Evolutionary conservation across 2,888 invertebrate genomes (phyloP), one percentile per base, ranked within the genome.

Genomic region (Nymphalis urticae): DNA sequence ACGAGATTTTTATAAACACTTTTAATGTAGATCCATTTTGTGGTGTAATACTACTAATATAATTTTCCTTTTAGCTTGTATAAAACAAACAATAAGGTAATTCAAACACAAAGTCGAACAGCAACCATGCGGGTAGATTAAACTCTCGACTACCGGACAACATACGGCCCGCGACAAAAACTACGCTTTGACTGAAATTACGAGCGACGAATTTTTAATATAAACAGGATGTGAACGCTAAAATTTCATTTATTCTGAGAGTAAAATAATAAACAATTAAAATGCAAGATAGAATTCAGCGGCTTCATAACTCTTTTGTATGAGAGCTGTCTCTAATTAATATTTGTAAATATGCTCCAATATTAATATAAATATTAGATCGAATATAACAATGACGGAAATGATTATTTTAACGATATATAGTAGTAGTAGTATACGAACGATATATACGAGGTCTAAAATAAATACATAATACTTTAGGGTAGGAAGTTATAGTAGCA

Each of bases 111-210:
- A 66, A 70, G 51, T 56, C 64, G 62, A 59, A 69, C 70, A 64
- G 70, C 69, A 63, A 65, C 60, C 61, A 74, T 74, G 71, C 70
- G 73, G 73, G 73, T 69, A 64, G 69, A 68, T 72, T 65, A 69
- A 72, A 69, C 66, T 53, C 68, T 70, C 56, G 63, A 61, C 63
- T 62, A 63, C 63, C 66, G 62, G 61, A 61, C 69, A 71, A 66
- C 36, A 48, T 32, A 42, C 27, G n/a, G 60, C 10, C 48, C 59
- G 56, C 60, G 64, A 61, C 66, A 68, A 68, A 68, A 70, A 68
- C 68, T 61, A 61, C 51, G 73, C 73, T 73, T 73, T 71, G 67
- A 69, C 66, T 64, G 64, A 62, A 66, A 66, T 50, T 64, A 64
- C 36, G 61, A 64, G 67, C 54, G 67, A 36, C 53, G 61, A 51